These are phyloP conservation scores for Prosapia bicincta DNA, from an alignment of 2,888 invertebrate species.

Conservation along the genomic window DNA sequence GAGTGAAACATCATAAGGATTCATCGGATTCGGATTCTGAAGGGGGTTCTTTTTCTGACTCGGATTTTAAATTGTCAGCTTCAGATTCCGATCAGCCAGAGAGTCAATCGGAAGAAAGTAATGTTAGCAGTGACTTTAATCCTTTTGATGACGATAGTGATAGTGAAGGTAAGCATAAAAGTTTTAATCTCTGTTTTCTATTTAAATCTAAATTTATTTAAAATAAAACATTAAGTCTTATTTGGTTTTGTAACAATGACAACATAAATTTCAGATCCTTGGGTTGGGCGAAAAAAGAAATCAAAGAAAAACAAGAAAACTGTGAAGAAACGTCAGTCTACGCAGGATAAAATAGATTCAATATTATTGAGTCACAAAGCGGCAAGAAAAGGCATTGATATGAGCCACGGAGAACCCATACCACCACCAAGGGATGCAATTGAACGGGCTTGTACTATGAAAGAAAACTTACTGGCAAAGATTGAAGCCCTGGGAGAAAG, in stretches of 20 bases:
- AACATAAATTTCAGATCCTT: constrained; percentile 66
- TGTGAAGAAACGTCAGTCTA: constrained; percentile 56
- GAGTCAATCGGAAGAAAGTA: constrained; percentile 54
- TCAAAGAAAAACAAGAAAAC: constrained; percentile 57
- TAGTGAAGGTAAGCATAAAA: constrained; percentile 72
- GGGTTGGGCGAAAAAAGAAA: constrained; percentile 67
- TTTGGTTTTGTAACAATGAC: no score
- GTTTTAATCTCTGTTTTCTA: no score
- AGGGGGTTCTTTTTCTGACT: constrained; percentile 48
- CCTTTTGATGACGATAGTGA: constrained; percentile 84
- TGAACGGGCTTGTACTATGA: constrained; percentile 88
- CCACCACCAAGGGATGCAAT: constrained; percentile 78
- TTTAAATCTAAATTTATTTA: no score
- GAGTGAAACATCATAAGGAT: constrained; percentile 49
- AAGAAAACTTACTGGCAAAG: constrained; percentile 80
- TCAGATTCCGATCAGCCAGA: constrained; percentile 45
- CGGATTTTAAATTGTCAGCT: constrained; percentile 55
- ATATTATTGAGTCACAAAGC: constrained; percentile 51
- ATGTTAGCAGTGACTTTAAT: constrained; percentile 81
- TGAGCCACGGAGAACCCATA: constrained; percentile 43
- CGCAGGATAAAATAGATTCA: constrained; percentile 76
- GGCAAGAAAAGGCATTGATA: constrained; percentile 24
- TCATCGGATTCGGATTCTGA: constrained; percentile 60
- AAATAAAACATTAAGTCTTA: no score
- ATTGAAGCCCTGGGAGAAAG: constrained; percentile 83